phyloP scores from a whole-genome alignment of 1,140 invertebrate species.

The Hylaeus anthracinus region DNA sequence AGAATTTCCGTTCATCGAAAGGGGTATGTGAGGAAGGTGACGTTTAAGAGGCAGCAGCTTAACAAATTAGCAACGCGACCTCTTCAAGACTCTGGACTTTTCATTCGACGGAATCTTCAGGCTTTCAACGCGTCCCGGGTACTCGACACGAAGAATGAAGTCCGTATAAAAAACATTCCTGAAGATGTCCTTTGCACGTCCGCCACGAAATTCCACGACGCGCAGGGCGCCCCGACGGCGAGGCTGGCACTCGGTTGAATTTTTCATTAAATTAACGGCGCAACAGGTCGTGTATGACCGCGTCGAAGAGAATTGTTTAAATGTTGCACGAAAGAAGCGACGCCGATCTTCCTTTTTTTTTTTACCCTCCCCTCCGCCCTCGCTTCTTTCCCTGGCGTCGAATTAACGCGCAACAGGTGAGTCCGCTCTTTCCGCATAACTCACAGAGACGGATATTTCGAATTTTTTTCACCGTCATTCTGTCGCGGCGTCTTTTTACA shows the following conservation, averaged over 20 bases:
- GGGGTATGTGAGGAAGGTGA: no score
- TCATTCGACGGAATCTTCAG: slow-evolving; percentile 3
- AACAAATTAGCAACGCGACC: not conserved
- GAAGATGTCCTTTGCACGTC: slow-evolving; percentile 22
- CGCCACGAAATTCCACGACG: slow-evolving; percentile 24
- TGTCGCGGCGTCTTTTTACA: not conserved
- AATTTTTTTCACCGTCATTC: slow-evolving; percentile 45
- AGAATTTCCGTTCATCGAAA: no score
- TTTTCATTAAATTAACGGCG: slow-evolving; percentile 67
- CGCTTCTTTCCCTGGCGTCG: slow-evolving; percentile 65
- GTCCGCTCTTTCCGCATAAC: slow-evolving; percentile 60
- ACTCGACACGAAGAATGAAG: slow-evolving; percentile 5
- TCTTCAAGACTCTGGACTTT: not conserved
- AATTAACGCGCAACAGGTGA: slow-evolving; percentile 77
- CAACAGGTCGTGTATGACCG: slow-evolving; percentile 67
- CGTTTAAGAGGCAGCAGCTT: not conserved
- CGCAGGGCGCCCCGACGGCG: not conserved
- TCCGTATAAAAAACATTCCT: slow-evolving; percentile 23
- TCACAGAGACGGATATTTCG: slow-evolving; percentile 56
- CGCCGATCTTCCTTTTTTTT: slow-evolving; percentile 52
- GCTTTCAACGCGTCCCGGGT: not conserved
- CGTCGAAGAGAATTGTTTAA: slow-evolving; percentile 71
- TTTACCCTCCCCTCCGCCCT: not conserved
- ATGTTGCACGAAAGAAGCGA: slow-evolving; percentile 69
- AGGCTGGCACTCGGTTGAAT: slow-evolving; percentile 51